phyloP scores from a whole-genome alignment of 2,797 vertebrate genomes.

The Squalus acanthias region DNA sequence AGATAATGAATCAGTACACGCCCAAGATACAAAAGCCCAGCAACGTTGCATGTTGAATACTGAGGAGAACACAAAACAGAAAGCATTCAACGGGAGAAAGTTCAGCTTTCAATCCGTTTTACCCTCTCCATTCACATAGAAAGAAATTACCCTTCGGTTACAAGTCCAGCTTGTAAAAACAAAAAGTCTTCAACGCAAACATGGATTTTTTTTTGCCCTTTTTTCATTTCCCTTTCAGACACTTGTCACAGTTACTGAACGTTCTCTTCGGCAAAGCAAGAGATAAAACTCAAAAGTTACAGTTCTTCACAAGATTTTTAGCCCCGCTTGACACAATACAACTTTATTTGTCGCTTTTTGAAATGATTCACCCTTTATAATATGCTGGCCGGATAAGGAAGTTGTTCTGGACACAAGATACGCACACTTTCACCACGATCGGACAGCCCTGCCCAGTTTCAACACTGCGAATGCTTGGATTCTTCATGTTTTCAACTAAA shows the following conservation, averaged over 20 bases:
- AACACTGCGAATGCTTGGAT: neutral
- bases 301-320: neutral
- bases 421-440: neutral
- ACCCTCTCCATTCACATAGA: neutral
- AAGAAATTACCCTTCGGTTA: neutral
- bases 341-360: neutral
- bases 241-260: neutral
- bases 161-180: neutral
- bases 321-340: neutral
- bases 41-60: neutral
- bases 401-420: neutral
- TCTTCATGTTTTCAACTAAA: neutral
- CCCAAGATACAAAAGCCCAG: neutral
- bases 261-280: neutral
- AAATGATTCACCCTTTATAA: neutral
- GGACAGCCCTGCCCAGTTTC: neutral
- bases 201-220: neutral
- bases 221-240: neutral
- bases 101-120: too few species aligned
- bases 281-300: neutral
- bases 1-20: slow-evolving; percentile 2
- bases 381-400: neutral
- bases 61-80: neutral
- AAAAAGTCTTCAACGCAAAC: neutral
- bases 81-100: neutral